A percentile compares a stretch with the other conserved stretches of the same genome.
These are phyloP conservation scores for Heptascelio sp. DNA, from an alignment of 2,888 invertebrate species.

Conservation along the genomic window DNA sequence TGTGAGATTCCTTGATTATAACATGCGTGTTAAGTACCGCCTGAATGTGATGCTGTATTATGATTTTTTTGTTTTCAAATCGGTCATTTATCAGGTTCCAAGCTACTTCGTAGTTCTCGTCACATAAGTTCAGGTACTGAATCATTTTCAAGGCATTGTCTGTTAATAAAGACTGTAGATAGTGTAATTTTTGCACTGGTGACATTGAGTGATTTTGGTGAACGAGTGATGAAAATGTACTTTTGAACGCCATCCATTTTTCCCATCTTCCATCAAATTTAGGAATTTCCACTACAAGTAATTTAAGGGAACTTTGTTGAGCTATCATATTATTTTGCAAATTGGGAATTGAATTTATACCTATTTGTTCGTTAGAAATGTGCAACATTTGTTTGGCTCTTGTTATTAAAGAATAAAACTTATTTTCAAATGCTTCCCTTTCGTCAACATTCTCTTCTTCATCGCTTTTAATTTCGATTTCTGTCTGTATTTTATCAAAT, in stretches of 20 bases:
- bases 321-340: neutral
- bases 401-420: neutral
- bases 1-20: neutral
- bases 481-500: slow-evolving; percentile 3
- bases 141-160: slow-evolving; percentile 5
- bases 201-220: neutral
- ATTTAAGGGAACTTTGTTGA: slow-evolving; percentile 14
- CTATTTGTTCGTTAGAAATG: neutral
- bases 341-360: neutral
- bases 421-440: slow-evolving; percentile 6
- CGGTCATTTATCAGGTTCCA: neutral
- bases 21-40: neutral
- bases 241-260: slow-evolving; percentile 1
- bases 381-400: neutral
- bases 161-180: slow-evolving; percentile 5
- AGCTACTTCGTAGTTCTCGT: slow-evolving; percentile 55
- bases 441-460: neutral
- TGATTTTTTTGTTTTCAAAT: slow-evolving; percentile 8
- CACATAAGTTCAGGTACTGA: neutral
- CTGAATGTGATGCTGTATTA: slow-evolving; percentile 14
- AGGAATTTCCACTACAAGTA: neutral
- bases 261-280: slow-evolving; percentile 29
- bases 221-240: neutral
- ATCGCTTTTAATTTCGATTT: neutral
- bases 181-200: slow-evolving; percentile 10